Evolutionary conservation across 2,113 vertebrate species (phyloP), one percentile per base, ranked within the genome.

Genomic region (Otolemur garnettii): DNA sequence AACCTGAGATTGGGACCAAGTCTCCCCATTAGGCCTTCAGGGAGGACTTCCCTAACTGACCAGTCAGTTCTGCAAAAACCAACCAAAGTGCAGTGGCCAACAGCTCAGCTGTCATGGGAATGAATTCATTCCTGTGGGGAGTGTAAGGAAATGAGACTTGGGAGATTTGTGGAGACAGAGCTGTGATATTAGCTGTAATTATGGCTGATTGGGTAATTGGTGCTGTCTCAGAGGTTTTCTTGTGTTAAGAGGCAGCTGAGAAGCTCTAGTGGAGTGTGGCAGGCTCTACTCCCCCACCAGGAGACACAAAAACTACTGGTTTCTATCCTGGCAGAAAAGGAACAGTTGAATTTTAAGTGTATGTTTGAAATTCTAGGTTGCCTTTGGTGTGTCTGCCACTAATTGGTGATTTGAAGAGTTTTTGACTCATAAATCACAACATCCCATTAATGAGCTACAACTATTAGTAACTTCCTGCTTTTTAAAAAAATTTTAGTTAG

Each of bases 171-270:
- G 35, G 59, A 74, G 74, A 84, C 50, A 72, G 22, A 91, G 82
- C 60, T 85, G 13, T 12, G 75, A 11, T 18, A 14, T 78, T 95
- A 83, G 89, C 59, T 96, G 42, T 96, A 95, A 96, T 98, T 92
- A 96, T 1, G 82, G 86, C 93, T 93, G 91, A 95, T 57, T 89
- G 87, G 93, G 53, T 97, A 97, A 97, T 95, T 87, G 96, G 24
- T 95, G 77, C 94, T 1, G 86, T 96, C 87, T 96, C 17, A 5
- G 90, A 87, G 90, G 12, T 35, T 95, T 82, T 92, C 83, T 86
- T 62, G 7, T 71, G 50, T 90, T 92, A 71, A 96, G 78, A 84
- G 91, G 42, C 59, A 95, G 59, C 74, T 88, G 55, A 74, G 93
- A 79, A 95, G 77, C 79, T 84, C 77, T 91, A 30, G 94, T 71